Percentiles rank a stretch among this genome's conserved stretches.
Conservation (phyloP, 2,888 invertebrate species). For the Cheilosia urbana region DNA sequence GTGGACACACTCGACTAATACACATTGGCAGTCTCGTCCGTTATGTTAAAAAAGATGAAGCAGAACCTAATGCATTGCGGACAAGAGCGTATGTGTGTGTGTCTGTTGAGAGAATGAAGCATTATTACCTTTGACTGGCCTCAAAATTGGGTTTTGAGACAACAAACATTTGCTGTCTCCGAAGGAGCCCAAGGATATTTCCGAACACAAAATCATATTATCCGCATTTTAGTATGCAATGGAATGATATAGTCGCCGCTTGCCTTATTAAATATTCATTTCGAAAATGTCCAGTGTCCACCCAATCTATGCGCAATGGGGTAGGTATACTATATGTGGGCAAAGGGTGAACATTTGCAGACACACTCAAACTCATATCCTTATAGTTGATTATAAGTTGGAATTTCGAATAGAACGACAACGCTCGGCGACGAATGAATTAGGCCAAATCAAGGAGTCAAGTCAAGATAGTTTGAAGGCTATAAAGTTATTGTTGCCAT, state of each 20-base stretch:
- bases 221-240: constrained; percentile 64
- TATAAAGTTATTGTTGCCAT: constrained; percentile 77
- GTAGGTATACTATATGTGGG: not conserved
- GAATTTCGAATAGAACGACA: constrained; percentile 44
- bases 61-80: constrained; percentile 43
- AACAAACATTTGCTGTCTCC: constrained; percentile 5
- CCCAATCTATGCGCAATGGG: constrained; percentile 37
- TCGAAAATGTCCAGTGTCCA: constrained; percentile 67
- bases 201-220: constrained; percentile 74
- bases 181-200: constrained; percentile 52
- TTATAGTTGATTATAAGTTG: constrained; percentile 57
- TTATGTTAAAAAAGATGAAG: constrained; percentile 34
- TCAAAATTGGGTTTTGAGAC: constrained; percentile 56
- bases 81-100: constrained; percentile 17
- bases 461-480: constrained; percentile 72
- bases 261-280: constrained; percentile 74
- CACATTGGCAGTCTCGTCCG: not conserved
- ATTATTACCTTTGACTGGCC: constrained; percentile 63
- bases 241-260: constrained; percentile 66
- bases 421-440: constrained; percentile 58
- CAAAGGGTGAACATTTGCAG: constrained; percentile 39
- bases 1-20: constrained; percentile 16
- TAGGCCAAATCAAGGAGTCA: constrained; percentile 73
- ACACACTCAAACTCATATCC: constrained; percentile 34
- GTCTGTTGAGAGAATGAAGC: not conserved